Evolutionary conservation across 2,797 vertebrate genomes (phyloP).

Genomic region (Myotis pilosus): DNA sequence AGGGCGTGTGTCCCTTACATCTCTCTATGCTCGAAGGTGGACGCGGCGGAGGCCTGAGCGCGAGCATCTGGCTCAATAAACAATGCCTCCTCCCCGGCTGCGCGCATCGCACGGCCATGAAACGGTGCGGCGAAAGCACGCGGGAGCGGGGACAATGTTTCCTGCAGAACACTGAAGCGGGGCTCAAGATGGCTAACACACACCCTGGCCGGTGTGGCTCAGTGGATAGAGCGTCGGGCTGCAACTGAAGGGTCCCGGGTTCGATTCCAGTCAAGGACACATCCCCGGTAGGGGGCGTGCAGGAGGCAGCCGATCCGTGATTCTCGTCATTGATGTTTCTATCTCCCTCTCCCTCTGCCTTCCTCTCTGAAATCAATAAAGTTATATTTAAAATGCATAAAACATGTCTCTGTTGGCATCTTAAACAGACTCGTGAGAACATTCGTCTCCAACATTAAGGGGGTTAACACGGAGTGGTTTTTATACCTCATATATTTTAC

Average conservation of each 20-base stretch:
- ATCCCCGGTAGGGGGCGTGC: no score
- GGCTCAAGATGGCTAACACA: not conserved
- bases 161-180: not conserved
- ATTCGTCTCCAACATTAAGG: not conserved
- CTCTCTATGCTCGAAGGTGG: fast-evolving
- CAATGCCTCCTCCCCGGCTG: not conserved
- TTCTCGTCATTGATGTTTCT: no score
- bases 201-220: not conserved
- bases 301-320: no score
- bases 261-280: no score
- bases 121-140: not conserved
- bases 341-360: no score
- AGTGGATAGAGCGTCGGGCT: no score
- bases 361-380: no score
- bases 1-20: fast-evolving
- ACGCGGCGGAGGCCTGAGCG: not conserved
- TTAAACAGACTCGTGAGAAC: not conserved
- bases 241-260: no score
- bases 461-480: not conserved
- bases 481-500: not conserved
- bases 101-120: not conserved
- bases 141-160: not conserved
- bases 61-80: not conserved
- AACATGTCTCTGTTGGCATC: not conserved
- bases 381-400: not conserved